Conservation (phyloP, 2,113 vertebrate genomes). For the Scolopax mira region DNA sequence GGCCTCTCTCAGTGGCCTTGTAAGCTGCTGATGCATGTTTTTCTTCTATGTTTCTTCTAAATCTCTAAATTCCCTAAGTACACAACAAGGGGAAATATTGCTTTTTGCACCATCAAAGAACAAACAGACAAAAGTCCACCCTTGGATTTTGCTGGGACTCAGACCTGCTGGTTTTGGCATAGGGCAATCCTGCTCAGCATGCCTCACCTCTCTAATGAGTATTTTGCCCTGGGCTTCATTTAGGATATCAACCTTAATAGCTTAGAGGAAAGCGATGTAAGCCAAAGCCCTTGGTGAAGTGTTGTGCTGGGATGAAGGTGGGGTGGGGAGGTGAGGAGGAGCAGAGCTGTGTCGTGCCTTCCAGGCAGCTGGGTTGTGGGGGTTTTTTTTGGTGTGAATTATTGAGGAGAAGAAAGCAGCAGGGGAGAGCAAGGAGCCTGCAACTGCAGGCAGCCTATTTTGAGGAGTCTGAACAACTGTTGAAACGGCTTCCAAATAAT, state of each 20-base stretch:
- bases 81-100: background rate
- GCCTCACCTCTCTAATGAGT: background rate
- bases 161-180: background rate
- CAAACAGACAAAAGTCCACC: background rate
- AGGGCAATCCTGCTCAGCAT: background rate
- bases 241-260: background rate
- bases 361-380: background rate
- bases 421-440: conserved; percentile 27
- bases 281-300: background rate
- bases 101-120: background rate
- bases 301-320: background rate
- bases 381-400: background rate
- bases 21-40: background rate
- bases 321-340: background rate
- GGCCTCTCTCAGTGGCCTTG: background rate
- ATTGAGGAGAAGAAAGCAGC: conserved; percentile 30
- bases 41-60: background rate
- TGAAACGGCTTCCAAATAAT: conserved; percentile 58
- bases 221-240: background rate
- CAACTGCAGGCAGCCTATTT: conserved; percentile 53
- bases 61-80: background rate
- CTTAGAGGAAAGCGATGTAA: background rate
- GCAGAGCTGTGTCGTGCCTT: rapidly evolving
- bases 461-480: conserved; percentile 67
- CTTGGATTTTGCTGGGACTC: background rate